Evolutionary conservation across 1,140 invertebrate genomes (phyloP).

Genomic region (Caerostris extrusa): DNA sequence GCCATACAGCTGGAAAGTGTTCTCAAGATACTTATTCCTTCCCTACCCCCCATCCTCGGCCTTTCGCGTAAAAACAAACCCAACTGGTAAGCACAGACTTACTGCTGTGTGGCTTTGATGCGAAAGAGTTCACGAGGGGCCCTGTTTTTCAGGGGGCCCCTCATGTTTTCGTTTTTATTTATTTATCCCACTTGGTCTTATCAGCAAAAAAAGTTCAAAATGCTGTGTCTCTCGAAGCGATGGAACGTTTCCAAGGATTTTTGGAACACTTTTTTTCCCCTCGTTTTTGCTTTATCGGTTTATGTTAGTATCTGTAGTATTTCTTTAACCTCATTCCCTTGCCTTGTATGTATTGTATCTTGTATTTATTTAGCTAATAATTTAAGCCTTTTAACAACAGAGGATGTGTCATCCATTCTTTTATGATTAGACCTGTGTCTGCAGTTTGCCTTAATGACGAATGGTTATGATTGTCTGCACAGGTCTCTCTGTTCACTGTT

Average conservation of each 20-base stretch:
- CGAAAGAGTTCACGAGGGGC: slow-evolving; percentile 50
- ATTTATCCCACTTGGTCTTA: slow-evolving; percentile 9
- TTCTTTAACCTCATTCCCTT: slow-evolving; percentile 6
- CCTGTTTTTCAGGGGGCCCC: background rate
- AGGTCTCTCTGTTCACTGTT: background rate
- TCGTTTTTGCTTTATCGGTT: background rate
- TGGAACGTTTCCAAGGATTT: slow-evolving; percentile 53
- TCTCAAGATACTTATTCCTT: background rate
- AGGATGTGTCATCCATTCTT: background rate
- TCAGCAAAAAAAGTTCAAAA: background rate
- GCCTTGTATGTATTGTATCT: background rate
- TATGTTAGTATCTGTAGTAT: background rate
- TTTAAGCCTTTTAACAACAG: slow-evolving; percentile 17
- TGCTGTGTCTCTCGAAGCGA: slow-evolving; percentile 23
- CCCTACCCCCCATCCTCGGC: background rate
- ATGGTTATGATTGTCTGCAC: slow-evolving; percentile 4
- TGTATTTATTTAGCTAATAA: background rate
- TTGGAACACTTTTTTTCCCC: background rate
- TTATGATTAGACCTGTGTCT: background rate
- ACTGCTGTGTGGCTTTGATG: background rate
- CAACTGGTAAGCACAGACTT: background rate
- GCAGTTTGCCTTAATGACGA: background rate
- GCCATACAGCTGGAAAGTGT: background rate
- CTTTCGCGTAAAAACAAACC: slow-evolving; percentile 29
- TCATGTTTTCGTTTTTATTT: slow-evolving; percentile 41